Base-by-base conservation (phyloP, 2,113 vertebrate genomes). In the Macrotis lagotis region DNA sequence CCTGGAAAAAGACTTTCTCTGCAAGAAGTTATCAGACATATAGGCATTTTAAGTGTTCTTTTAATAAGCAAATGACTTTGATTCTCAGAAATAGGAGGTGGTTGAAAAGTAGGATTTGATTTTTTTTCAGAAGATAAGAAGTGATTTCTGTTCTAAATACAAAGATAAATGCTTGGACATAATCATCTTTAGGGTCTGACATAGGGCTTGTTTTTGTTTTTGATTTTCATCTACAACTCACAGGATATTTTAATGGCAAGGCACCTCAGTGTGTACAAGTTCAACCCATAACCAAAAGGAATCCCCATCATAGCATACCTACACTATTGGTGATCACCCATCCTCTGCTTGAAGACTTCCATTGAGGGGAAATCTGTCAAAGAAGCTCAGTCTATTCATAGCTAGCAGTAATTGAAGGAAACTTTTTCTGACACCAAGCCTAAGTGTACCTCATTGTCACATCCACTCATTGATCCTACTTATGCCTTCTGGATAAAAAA, bases 11-110 rank as follows among this genome's bases (percentile, higher is more conserved):
- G 59, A 51, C 94, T 51, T 93, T 95, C 91, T 93, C 31, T 74
- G 19, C 50, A 97, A 94, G 94, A 95, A 97, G 92, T 48, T 94
- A 93, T 91, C 83, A 95, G 83, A 92, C 8, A 37, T 14, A 88
- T 88, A 92, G 94, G 96, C 52, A 94, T 91, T 95, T 95, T 48
- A 91, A 28, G n/a, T 51, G 12, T 26, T 51, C 28, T 16, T 93
- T 91, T 97, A 90, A 93, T 83, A 90, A 89, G 28, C 3, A 2
- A 95, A 94, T 6, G 4, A 0, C 92, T 98, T 95, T 93, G 88
- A 48, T 3, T 44, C 44, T 93, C 1, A 8, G 91, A 92, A 26
- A 47, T 10, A 88, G 55, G 25, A 90, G 44, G 47, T 25, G 94
- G 28, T 26, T 95, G 91, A 25, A 95, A 94, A 95, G 95, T 66